A percentile compares a stretch with the other conserved stretches of the same genome.
Evolutionary conservation across 2,797 vertebrate genomes (phyloP).

Genomic region (Australoheros facetus): DNA sequence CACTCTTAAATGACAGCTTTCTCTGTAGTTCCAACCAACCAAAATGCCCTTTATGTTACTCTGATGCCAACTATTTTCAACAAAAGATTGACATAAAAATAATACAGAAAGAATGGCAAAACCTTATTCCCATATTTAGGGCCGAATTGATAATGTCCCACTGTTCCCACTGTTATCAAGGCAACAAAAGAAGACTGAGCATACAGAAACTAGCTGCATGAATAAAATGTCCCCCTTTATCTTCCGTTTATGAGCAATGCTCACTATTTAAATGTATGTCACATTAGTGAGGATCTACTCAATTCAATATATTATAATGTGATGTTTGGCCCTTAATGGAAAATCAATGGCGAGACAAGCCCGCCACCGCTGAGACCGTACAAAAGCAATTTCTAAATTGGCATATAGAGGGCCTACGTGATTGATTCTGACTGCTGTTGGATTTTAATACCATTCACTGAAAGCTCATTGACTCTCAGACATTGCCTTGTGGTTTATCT

Average conservation of each 20-base stretch:
- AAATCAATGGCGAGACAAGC: slow-evolving; percentile 83
- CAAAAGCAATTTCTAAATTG: slow-evolving; percentile 83
- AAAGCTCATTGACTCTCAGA: slow-evolving; percentile 81
- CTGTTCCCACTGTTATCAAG: slow-evolving; percentile 5
- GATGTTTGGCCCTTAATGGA: slow-evolving; percentile 81
- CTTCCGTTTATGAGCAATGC: slow-evolving; percentile 50
- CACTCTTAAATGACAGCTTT: neutral
- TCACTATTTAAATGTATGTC: slow-evolving; percentile 77
- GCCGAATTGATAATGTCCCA: slow-evolving; percentile 1
- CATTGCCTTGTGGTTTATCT: slow-evolving; percentile 76
- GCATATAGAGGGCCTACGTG: slow-evolving; percentile 74
- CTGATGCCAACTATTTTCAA: neutral
- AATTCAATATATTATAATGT: slow-evolving; percentile 83
- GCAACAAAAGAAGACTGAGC: slow-evolving; percentile 35
- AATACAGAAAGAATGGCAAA: neutral
- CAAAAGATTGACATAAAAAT: neutral
- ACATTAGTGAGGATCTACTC: slow-evolving; percentile 73
- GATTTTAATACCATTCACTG: slow-evolving; percentile 80
- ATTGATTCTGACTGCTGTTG: slow-evolving; percentile 81
- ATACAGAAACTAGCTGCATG: slow-evolving; percentile 1
- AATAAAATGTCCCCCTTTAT: slow-evolving; percentile 33
- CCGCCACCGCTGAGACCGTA: slow-evolving; percentile 73
- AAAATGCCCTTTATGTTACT: slow-evolving; percentile 10
- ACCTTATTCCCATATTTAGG: neutral
- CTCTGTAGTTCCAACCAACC: neutral